Conservation (phyloP, 35 echinoderm and acorn worm genomes). For the Ophiothrix spiculata region DNA sequence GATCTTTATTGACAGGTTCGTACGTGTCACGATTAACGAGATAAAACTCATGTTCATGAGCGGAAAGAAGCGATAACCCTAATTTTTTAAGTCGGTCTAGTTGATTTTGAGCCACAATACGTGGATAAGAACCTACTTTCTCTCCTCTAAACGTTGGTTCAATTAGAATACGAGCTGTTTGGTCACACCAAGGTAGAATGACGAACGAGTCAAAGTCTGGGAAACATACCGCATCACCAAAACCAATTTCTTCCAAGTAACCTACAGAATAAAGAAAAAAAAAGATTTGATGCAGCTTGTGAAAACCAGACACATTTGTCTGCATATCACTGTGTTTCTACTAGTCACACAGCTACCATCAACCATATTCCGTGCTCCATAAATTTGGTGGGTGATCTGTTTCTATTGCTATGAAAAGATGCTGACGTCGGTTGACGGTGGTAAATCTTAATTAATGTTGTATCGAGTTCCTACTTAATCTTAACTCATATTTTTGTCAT, state of each 20-base stretch:
- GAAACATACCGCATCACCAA: constrained; percentile 43
- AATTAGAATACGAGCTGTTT: constrained; percentile 52
- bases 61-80: constrained; percentile 41
- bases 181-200: constrained; percentile 47
- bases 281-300: too few species aligned
- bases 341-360: too few species aligned
- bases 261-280: too few species aligned
- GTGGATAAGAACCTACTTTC: constrained; percentile 22
- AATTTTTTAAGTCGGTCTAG: constrained; percentile 41
- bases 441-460: too few species aligned
- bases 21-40: constrained; percentile 45
- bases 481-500: too few species aligned
- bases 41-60: constrained; percentile 81
- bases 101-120: constrained; percentile 54
- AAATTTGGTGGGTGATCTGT: too few species aligned
- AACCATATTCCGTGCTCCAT: too few species aligned
- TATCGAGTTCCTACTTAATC: too few species aligned
- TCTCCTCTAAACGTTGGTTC: constrained; percentile 22
- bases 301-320: too few species aligned
- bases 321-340: too few species aligned
- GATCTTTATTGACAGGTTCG: constrained; percentile 38
- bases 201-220: constrained; percentile 74
- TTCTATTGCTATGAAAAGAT: too few species aligned
- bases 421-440: too few species aligned
- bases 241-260: constrained; percentile 47